Evolutionary conservation across 2,113 vertebrate genomes (phyloP).

Genomic region (Aegotheles bennettii): DNA sequence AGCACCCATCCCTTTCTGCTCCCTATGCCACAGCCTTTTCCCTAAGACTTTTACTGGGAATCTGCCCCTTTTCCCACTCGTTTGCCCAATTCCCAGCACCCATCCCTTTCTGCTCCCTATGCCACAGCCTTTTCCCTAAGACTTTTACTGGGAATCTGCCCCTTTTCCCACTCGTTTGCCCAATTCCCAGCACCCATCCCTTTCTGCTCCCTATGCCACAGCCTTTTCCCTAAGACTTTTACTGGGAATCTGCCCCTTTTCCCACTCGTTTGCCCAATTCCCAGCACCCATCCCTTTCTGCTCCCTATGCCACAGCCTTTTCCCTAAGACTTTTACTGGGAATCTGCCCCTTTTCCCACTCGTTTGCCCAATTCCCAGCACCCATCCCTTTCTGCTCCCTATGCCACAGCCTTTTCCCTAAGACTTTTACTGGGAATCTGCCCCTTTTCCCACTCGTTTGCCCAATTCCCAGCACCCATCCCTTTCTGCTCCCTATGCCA

Average conservation of each 20-base stretch:
- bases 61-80: accelerated
- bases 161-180: accelerated
- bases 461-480: neutral
- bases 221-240: neutral
- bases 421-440: neutral
- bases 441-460: accelerated
- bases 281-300: too few relatives aligned
- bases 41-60: neutral
- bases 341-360: neutral
- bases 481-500: too few relatives aligned
- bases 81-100: neutral
- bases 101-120: too few relatives aligned
- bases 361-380: accelerated
- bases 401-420: too few relatives aligned
- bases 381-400: too few relatives aligned
- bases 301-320: too few relatives aligned
- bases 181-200: accelerated
- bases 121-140: too few relatives aligned
- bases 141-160: neutral
- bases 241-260: neutral
- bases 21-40: too few relatives aligned
- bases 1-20: too few relatives aligned
- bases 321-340: neutral
- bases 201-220: too few relatives aligned
- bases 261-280: accelerated